Conservation (phyloP, 2,888 invertebrate species). For the Sphecodes monilicornis region DNA sequence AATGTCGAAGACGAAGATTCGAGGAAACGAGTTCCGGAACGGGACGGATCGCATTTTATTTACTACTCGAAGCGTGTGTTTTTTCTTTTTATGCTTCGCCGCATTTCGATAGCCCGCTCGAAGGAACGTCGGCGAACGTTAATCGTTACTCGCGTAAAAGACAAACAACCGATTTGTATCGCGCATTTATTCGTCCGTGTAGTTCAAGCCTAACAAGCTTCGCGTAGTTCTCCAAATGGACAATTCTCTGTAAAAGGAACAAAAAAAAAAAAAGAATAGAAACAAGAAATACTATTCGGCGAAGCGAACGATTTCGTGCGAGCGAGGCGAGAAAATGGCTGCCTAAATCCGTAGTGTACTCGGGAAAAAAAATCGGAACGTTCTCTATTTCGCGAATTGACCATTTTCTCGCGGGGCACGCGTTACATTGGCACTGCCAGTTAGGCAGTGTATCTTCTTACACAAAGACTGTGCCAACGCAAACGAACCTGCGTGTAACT, state of each 20-base stretch:
- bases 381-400: slow-evolving; percentile 21
- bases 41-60: slow-evolving; percentile 17
- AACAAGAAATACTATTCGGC: background rate
- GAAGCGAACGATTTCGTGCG: background rate
- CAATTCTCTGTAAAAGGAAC: background rate
- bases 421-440: background rate
- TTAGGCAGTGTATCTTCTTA: slow-evolving; percentile 18
- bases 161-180: slow-evolving; percentile 47
- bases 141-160: slow-evolving; percentile 44
- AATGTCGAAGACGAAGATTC: slow-evolving; percentile 37
- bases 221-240: background rate
- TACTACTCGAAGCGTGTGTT: slow-evolving; percentile 23
- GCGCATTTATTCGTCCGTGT: slow-evolving; percentile 11
- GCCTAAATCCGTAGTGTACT: background rate
- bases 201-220: background rate
- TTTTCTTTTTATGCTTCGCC: slow-evolving; percentile 12
- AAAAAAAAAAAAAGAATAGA: background rate
- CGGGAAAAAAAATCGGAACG: background rate
- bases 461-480: slow-evolving; percentile 48
- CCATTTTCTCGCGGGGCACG: slow-evolving; percentile 19
- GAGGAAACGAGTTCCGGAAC: slow-evolving; percentile 21
- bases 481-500: slow-evolving; percentile 27
- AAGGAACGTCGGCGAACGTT: slow-evolving; percentile 8
- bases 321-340: background rate
- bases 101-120: background rate